phyloP scores from a whole-genome alignment of 1,140 invertebrate genomes.

The Caenorhabditis elegans region WBcel235 BX284606.5:11342001-11342500 shows the following conservation, averaged over 20 bases:
- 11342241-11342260: constrained; percentile 82
- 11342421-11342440: constrained; percentile 70
- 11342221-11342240: constrained; percentile 96
- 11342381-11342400: constrained; percentile 67
- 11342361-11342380: constrained; percentile 74
- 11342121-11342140: constrained; percentile 75
- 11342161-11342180: constrained; percentile 87
- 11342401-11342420: constrained; percentile 79
- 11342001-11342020: constrained; percentile 91
- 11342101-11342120: constrained; percentile 87
- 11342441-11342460: constrained; percentile 98
- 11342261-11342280: constrained; percentile 79
- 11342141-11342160: constrained; percentile 43
- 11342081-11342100: constrained; percentile 95
- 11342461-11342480: constrained; percentile 80
- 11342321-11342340: constrained; percentile 88
- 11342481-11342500: constrained; percentile 43
- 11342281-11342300: constrained; percentile 80
- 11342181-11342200: constrained; percentile 88
- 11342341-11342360: constrained; percentile 93
- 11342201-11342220: constrained; percentile 79
- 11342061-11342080: constrained; percentile 91
- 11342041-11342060: constrained; percentile 90
- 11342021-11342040: constrained; percentile 96
- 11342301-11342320: constrained; percentile 87